A percentile compares a stretch with the other conserved stretches of the same genome.
Evolutionary conservation across 2,113 vertebrate species (phyloP).

Genomic region (Rissa tridactyla): DNA sequence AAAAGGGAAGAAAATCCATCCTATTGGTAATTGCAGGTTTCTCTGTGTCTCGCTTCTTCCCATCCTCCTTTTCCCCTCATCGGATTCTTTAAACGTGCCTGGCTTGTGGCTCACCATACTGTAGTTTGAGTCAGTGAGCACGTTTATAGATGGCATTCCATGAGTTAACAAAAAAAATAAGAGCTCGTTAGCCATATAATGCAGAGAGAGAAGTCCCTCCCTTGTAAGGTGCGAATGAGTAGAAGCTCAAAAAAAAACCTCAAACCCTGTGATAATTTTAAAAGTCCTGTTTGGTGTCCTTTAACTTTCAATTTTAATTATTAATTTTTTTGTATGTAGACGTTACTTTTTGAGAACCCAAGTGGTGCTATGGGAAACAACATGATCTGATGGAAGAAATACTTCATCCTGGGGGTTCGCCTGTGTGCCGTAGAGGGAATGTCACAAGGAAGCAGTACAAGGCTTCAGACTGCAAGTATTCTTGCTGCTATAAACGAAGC

Average conservation of each 20-base stretch:
- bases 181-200: not conserved
- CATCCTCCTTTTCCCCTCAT: not conserved
- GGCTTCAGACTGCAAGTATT: not conserved
- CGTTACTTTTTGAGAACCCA: not conserved
- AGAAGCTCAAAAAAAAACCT: not conserved
- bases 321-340: too few species aligned
- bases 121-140: not conserved
- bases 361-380: not conserved
- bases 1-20: slow-evolving; percentile 72
- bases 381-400: not conserved
- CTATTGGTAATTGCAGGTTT: slow-evolving; percentile 77
- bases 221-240: not conserved
- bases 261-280: not conserved
- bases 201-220: not conserved
- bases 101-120: slow-evolving; percentile 32
- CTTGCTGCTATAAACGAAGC: not conserved
- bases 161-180: not conserved
- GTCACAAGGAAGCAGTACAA: not conserved
- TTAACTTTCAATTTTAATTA: not conserved
- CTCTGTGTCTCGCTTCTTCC: slow-evolving; percentile 45
- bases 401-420: not conserved
- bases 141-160: not conserved
- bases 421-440: not conserved
- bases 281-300: not conserved
- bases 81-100: slow-evolving; percentile 30